Conservation (phyloP, 2,888 invertebrate species). For the Drosophila recens region DNA sequence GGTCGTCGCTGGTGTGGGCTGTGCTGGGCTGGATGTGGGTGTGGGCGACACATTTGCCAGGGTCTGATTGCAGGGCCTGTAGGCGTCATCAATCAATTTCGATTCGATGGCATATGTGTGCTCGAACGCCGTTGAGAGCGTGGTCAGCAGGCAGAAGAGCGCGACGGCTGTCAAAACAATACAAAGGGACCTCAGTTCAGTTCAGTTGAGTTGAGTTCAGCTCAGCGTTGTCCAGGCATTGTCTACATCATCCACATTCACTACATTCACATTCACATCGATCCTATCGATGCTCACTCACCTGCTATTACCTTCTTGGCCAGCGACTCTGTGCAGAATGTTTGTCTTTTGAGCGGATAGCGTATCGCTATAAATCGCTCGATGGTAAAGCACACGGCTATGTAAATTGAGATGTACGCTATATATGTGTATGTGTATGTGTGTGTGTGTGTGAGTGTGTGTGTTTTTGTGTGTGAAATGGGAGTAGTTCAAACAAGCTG, state of each 20-base stretch:
- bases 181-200: constrained; percentile 52
- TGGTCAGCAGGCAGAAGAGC: constrained; percentile 87
- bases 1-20: constrained; percentile 46
- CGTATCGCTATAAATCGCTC: constrained; percentile 92
- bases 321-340: constrained; percentile 89
- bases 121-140: constrained; percentile 89
- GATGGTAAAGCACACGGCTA: constrained; percentile 91
- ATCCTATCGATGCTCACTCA: constrained; percentile 59
- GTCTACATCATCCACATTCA: too few species aligned
- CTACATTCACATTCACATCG: background rate
- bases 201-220: background rate
- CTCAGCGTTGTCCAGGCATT: constrained; percentile 8
- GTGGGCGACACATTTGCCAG: constrained; percentile 67
- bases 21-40: constrained; percentile 17
- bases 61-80: constrained; percentile 79
- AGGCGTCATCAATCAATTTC: constrained; percentile 78
- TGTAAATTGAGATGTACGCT: constrained; percentile 90
- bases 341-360: constrained; percentile 90
- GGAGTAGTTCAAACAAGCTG: constrained; percentile 39
- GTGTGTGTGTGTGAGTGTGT: constrained; percentile 12
- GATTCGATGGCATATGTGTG: constrained; percentile 85
- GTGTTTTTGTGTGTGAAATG: constrained; percentile 1
- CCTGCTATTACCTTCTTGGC: constrained; percentile 88
- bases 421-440: constrained; percentile 7
- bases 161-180: constrained; percentile 82